These are phyloP conservation scores for Vimba vimba DNA, from an alignment of 2,113 vertebrate genomes.

Conservation along the genomic window DNA sequence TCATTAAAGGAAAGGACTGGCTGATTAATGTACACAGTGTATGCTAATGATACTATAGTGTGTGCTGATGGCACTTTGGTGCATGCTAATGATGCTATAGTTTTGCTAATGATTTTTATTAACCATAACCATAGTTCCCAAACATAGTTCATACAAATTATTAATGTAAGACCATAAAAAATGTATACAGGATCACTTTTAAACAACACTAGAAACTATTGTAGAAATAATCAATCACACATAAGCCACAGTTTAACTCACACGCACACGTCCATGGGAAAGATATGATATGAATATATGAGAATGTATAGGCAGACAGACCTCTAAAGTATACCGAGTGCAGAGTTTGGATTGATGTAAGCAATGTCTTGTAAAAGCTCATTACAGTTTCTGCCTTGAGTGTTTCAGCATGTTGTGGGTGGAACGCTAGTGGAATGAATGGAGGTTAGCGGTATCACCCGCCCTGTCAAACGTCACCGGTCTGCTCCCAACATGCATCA, in stretches of 20 bases:
- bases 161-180: background rate
- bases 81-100: background rate
- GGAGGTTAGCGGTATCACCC: background rate
- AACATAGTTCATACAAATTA: background rate
- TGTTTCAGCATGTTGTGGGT: slow-evolving; percentile 24
- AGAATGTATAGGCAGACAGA: background rate
- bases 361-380: background rate
- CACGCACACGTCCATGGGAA: background rate
- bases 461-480: background rate
- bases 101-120: background rate
- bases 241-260: background rate
- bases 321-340: background rate
- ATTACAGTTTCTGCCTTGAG: slow-evolving; percentile 27
- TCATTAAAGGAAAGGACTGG: background rate
- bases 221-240: background rate
- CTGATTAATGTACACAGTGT: background rate
- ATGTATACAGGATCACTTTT: background rate
- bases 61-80: background rate
- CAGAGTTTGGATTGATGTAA: slow-evolving; percentile 19
- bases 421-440: background rate
- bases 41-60: background rate
- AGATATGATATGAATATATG: background rate
- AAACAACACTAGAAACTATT: background rate
- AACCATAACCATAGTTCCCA: background rate
- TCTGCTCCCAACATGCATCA: slow-evolving; percentile 31